These are phyloP conservation scores for Pangasianodon gigas DNA, from an alignment of 2,113 vertebrate genomes.

Conservation along the genomic window DNA sequence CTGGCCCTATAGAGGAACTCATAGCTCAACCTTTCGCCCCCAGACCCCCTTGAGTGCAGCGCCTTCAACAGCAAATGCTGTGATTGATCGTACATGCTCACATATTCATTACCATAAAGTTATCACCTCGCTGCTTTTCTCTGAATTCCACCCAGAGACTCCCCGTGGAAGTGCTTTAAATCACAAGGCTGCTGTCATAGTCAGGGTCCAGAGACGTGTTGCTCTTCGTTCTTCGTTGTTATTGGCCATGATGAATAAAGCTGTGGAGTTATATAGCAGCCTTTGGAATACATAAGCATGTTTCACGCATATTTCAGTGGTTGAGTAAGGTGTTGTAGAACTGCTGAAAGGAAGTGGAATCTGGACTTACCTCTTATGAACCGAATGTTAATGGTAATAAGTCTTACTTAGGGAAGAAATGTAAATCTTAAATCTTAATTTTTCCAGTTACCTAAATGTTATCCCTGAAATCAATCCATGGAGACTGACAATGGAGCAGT, in stretches of 20 bases:
- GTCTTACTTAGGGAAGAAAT: constrained; percentile 3
- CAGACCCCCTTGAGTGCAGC: neutral
- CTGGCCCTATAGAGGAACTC: constrained; percentile 37
- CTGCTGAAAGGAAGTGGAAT: neutral
- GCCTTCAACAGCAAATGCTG: neutral
- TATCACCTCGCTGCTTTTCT: constrained; percentile 35
- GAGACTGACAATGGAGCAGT: neutral
- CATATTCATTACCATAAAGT: constrained; percentile 50
- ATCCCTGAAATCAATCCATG: neutral
- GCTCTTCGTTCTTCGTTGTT: constrained; percentile 12
- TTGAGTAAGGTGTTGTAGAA: neutral
- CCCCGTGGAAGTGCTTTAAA: constrained; percentile 26
- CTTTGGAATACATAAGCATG: constrained; percentile 25
- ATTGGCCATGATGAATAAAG: constrained; percentile 26
- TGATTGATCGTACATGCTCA: constrained; percentile 43
- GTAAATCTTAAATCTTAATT: neutral
- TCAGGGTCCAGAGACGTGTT: constrained; percentile 26
- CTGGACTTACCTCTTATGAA: neutral
- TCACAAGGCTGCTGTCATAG: neutral
- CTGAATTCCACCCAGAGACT: neutral
- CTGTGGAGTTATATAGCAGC: constrained; percentile 28
- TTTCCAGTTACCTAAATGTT: neutral
- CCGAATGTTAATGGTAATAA: neutral
- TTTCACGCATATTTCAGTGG: neutral
- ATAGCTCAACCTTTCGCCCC: constrained; percentile 42